phyloP scores from a whole-genome alignment of 2,888 invertebrate species.

The Deilephila elpenor region DNA sequence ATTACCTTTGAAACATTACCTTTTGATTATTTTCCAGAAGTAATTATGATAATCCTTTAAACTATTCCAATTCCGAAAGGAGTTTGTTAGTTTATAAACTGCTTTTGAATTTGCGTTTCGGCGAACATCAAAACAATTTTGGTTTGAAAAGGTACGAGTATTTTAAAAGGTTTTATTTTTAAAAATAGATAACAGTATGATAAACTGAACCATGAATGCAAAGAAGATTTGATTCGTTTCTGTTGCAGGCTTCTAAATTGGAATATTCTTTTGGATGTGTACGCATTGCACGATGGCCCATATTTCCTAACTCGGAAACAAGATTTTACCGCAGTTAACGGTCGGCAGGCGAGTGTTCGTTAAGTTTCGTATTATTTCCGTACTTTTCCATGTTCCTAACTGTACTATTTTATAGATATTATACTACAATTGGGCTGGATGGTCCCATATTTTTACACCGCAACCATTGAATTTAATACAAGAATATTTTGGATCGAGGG shows the following conservation, averaged over 20 bases:
- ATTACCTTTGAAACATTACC: no score
- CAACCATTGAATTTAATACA: constrained; percentile 86
- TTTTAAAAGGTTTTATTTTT: constrained; percentile 14
- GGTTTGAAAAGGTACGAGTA: constrained; percentile 46
- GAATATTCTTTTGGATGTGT: constrained; percentile 53
- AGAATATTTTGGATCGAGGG: constrained; percentile 80
- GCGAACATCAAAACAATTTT: constrained; percentile 44
- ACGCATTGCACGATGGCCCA: constrained; percentile 62
- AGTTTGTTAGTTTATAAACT: constrained; percentile 56
- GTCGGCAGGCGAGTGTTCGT: constrained; percentile 42
- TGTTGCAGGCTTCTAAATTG: constrained; percentile 45
- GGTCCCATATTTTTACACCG: constrained; percentile 80
- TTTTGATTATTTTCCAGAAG: not conserved
- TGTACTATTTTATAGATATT: constrained; percentile 27
- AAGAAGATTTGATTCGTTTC: constrained; percentile 4
- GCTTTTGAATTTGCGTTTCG: constrained; percentile 50
- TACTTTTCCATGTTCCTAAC: not conserved
- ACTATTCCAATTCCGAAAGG: constrained; percentile 55
- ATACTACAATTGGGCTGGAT: constrained; percentile 80
- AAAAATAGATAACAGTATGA: not conserved
- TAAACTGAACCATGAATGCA: no score
- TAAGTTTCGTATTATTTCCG: not conserved
- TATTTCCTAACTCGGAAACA: constrained; percentile 51
- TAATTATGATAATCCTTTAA: constrained; percentile 20
- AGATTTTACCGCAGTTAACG: constrained; percentile 51